A percentile compares a stretch with the other conserved stretches of the same genome.
phyloP scores from a whole-genome alignment of 2,113 vertebrate genomes.

The Xenus cinereus region DNA sequence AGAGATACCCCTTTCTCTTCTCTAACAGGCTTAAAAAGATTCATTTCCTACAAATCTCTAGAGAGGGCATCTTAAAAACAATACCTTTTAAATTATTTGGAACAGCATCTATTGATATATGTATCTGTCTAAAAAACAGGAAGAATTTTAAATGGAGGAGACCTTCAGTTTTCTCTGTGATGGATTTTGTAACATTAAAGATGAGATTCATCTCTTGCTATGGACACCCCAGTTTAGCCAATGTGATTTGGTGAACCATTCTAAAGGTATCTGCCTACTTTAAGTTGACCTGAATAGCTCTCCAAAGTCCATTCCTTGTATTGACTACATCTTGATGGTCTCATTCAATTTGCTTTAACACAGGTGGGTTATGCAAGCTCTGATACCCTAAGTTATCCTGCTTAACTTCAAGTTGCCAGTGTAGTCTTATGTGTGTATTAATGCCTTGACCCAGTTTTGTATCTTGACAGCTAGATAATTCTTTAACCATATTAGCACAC shows the following conservation, averaged over 20 bases:
- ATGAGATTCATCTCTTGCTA: not conserved
- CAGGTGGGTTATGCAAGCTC: not conserved
- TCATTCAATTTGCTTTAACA: not conserved
- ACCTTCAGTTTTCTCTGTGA: not conserved
- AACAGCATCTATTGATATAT: not conserved
- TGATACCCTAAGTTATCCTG: not conserved
- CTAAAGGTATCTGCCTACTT: not conserved
- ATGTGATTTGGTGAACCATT: not conserved
- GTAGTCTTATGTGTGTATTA: not conserved
- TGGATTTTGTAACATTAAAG: not conserved
- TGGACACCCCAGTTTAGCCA: not conserved
- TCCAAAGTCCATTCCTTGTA: not conserved
- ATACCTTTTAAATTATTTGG: not conserved
- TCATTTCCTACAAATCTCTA: not conserved
- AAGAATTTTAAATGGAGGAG: not conserved
- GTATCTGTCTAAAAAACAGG: not conserved
- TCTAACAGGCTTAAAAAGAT: not conserved
- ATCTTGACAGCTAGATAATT: not conserved
- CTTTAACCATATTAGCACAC: not conserved
- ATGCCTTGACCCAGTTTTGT: not conserved
- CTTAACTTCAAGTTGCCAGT: not conserved
- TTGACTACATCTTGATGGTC: not conserved
- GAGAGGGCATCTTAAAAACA: not conserved
- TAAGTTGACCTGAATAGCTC: not conserved
- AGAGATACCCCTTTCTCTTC: not conserved